Evolutionary conservation across 2,113 vertebrate species (phyloP), one percentile per base, ranked within the genome.

Genomic region (Petrocephalus microphthalmus): DNA sequence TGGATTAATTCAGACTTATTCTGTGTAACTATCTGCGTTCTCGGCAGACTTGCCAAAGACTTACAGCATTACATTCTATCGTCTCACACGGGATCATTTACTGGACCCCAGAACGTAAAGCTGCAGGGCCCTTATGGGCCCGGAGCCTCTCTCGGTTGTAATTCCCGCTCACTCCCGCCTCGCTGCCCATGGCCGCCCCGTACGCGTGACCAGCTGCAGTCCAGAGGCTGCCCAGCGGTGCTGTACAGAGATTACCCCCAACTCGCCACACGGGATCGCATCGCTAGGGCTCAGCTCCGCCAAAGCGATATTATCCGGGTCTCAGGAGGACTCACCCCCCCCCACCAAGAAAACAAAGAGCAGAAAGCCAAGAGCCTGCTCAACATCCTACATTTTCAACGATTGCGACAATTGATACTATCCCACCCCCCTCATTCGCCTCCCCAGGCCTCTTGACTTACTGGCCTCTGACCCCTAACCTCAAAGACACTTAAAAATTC

Each of bases 381-480:
- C 17, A 74, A 78, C 49, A 78, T 87, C 60, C 19, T 74, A 74
- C 60, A 57, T 87, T 71, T 67, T 51, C 57, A 13, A 71, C 60
- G 37, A 87, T 45, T 49, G 49, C 67, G 60, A 29, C 64, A 53
- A 71, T 89, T 91, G 90, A 92, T 85, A 84, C 84, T 25, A n/a
- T 10, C 64, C n/a, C 60, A 22, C 60, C 47, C 22, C 1, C 51
- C 42, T 88, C 89, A 19, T 47, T 81, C 52, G 5, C 81, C 89
- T 89, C 88, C 88, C 81, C 90, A 87, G 47, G 60, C 88, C 67
- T 49, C 47, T 88, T 85, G 85, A 87, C 89, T 84, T 85, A 89
- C 57, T 93, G 91, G 95, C 95, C 95, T 90, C 67, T 93, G 91
- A 95, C 94, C 95, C 93, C 89, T 91, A 95, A 92, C 94, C 95